phyloP scores from a whole-genome alignment of 2,113 vertebrate genomes.

The Dendropsophus ebraccatus region DNA sequence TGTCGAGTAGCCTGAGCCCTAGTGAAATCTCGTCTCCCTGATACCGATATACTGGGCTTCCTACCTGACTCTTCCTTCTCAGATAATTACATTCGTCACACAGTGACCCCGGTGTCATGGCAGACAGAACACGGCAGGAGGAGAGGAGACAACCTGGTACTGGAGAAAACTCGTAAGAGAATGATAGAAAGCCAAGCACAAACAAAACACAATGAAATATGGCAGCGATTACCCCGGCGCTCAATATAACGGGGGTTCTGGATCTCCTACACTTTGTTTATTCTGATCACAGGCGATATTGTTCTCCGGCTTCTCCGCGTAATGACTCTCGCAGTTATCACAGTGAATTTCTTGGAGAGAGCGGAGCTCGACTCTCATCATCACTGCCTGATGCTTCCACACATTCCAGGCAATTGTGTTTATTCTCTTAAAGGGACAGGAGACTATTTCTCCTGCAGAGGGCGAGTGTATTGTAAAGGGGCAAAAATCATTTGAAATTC shows the following conservation, averaged over 20 bases:
- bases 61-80: constrained; percentile 59
- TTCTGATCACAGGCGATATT: not conserved
- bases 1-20: no score
- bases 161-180: not conserved
- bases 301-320: not conserved
- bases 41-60: not conserved
- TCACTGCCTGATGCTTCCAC: not conserved
- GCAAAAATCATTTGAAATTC: no score
- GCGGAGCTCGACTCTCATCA: not conserved
- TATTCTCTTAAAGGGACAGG: not conserved
- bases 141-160: not conserved
- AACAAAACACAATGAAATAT: not conserved
- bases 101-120: constrained; percentile 64
- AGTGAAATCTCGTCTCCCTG: no score
- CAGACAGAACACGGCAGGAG: constrained; percentile 60
- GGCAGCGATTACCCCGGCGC: not conserved
- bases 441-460: not conserved
- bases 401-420: not conserved
- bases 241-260: not conserved
- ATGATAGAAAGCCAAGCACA: not conserved
- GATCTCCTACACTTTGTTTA: not conserved
- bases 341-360: not conserved
- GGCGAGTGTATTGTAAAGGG: no score
- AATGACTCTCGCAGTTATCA: constrained; percentile 28
- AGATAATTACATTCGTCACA: constrained; percentile 72